A percentile compares a stretch with the other conserved stretches of the same genome.
Evolutionary conservation across 2,113 vertebrate species (phyloP).

Genomic region (Nibea albiflora): DNA sequence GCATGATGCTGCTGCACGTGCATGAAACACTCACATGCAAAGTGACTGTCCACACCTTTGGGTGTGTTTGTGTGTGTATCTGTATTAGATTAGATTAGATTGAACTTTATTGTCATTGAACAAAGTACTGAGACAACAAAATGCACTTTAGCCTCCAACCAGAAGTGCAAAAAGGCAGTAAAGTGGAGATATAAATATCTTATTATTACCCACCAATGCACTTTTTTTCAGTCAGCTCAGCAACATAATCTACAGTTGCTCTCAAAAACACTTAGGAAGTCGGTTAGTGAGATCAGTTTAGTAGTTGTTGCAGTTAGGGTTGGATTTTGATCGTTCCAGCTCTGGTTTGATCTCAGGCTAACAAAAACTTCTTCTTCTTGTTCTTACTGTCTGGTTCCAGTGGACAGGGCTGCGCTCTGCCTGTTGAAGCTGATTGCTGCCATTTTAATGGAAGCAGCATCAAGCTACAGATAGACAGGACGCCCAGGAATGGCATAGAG

Average conservation of each 20-base stretch:
- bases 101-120: too few species aligned
- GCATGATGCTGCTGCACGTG: conserved; percentile 15
- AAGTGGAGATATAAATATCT: too few species aligned
- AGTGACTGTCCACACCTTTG: not conserved
- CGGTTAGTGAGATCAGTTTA: not conserved
- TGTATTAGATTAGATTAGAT: too few species aligned
- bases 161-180: too few species aligned
- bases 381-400: not conserved
- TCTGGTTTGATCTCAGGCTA: not conserved
- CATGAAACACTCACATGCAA: conserved; percentile 24
- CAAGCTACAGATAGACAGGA: too few species aligned
- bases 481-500: too few species aligned
- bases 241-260: not conserved
- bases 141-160: too few species aligned
- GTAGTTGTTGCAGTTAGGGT: not conserved
- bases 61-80: not conserved
- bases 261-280: not conserved
- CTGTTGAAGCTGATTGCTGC: too few species aligned
- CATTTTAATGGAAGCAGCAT: too few species aligned
- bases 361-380: not conserved
- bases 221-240: not conserved
- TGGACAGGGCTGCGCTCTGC: too few species aligned
- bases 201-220: too few species aligned
- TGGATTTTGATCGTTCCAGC: not conserved
- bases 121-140: too few species aligned